phyloP scores from a whole-genome alignment of 2,888 invertebrate genomes.

The Dexiosoma caninum region DNA sequence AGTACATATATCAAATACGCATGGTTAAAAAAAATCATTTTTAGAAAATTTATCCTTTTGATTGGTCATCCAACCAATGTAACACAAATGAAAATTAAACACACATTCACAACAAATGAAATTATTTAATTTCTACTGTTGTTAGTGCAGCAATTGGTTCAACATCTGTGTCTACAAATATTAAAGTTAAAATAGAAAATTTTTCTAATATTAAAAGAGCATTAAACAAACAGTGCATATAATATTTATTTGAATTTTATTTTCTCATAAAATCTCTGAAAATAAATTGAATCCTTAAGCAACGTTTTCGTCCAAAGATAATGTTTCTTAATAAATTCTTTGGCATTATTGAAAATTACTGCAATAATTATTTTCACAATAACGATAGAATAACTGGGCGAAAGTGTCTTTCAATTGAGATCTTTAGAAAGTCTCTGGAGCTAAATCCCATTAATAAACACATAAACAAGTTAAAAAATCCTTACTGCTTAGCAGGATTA shows the following conservation, averaged over 20 bases:
- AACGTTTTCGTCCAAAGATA: neutral
- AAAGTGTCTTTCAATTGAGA: slow-evolving; percentile 28
- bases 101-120: no score
- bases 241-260: neutral
- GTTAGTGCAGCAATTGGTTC: no score
- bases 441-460: slow-evolving; percentile 53
- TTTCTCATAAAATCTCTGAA: neutral
- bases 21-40: no score
- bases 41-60: no score
- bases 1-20: no score
- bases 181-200: no score
- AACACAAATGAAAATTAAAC: no score
- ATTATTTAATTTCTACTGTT: no score
- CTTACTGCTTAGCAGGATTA: slow-evolving; percentile 41
- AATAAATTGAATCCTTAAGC: neutral
- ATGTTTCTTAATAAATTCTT: slow-evolving; percentile 30
- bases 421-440: slow-evolving; percentile 24
- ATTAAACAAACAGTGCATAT: neutral
- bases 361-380: slow-evolving; percentile 45
- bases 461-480: slow-evolving; percentile 57
- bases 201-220: no score
- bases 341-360: slow-evolving; percentile 36
- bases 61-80: no score
- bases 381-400: neutral
- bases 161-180: no score